Evolutionary conservation across 2,113 vertebrate species (phyloP).

Genomic region (Tringa solitaria): DNA sequence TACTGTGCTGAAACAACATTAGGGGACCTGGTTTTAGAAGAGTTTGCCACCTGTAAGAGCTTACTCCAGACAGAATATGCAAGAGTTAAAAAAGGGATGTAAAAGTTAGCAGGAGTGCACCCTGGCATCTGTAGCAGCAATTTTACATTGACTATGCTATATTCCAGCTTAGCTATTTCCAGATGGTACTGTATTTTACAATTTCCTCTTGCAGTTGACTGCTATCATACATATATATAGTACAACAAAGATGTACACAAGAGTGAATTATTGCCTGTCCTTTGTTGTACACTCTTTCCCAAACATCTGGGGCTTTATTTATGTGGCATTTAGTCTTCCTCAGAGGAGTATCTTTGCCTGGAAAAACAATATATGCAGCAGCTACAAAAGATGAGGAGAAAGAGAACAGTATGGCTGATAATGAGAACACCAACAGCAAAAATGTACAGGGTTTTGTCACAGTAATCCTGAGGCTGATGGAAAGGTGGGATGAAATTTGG

Average conservation of each 20-base stretch:
- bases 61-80: not conserved
- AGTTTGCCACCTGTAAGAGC: not conserved
- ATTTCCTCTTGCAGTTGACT: not conserved
- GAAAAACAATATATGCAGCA: slow-evolving; percentile 60
- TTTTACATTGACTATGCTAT: not conserved
- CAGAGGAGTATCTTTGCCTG: slow-evolving; percentile 14
- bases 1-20: not conserved
- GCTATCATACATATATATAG: not conserved
- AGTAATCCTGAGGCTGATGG: slow-evolving; percentile 73
- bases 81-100: not conserved
- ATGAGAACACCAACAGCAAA: slow-evolving; percentile 67
- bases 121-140: not conserved
- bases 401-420: slow-evolving; percentile 62
- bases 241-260: not conserved
- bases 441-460: slow-evolving; percentile 71
- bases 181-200: slow-evolving; percentile 4
- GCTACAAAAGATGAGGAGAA: slow-evolving; percentile 56
- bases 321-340: slow-evolving; percentile 50
- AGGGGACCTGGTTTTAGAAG: not conserved
- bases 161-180: not conserved
- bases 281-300: not conserved
- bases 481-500: slow-evolving; percentile 75
- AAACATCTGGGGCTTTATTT: not conserved
- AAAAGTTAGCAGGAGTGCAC: not conserved
- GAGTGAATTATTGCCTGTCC: slow-evolving; percentile 28